Evolutionary conservation across 1,140 invertebrate genomes (phyloP).

Genomic region (Stegodyphus mimosarum): DNA sequence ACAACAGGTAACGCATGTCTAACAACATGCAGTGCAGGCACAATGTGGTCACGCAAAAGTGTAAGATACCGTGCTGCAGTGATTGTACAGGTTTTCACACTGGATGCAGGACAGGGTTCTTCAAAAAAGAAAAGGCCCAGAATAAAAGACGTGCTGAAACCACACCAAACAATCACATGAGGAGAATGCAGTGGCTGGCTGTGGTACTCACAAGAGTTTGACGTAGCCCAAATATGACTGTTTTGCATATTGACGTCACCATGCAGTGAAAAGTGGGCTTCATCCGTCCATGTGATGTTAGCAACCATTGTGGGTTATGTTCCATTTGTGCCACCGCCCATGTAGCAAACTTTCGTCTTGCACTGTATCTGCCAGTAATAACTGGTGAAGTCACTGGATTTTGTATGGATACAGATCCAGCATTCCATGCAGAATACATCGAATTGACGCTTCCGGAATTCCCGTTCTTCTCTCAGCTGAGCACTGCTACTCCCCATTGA

Average conservation of each 20-base stretch:
- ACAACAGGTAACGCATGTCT: not conserved
- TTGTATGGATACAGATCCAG: no score
- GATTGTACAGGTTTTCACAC: not conserved
- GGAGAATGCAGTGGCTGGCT: not conserved
- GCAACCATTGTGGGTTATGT: no score
- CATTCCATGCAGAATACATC: no score
- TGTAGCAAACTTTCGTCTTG: no score
- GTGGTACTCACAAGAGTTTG: not conserved
- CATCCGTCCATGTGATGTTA: not conserved
- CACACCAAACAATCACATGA: not conserved
- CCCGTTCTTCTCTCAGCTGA: no score
- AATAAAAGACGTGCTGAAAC: not conserved
- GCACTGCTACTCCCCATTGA: no score
- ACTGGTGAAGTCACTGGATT: no score
- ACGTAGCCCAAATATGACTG: not conserved
- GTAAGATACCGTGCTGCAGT: not conserved
- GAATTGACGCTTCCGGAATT: no score
- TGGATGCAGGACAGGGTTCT: not conserved
- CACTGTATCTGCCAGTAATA: no score
- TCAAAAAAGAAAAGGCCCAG: not conserved
- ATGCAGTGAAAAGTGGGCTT: not conserved
- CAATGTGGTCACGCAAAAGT: not conserved
- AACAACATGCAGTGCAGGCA: not conserved
- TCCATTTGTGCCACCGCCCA: no score
- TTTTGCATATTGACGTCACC: not conserved